phyloP scores from a whole-genome alignment of 1,140 invertebrate genomes.

The Adelges cooleyi region DNA sequence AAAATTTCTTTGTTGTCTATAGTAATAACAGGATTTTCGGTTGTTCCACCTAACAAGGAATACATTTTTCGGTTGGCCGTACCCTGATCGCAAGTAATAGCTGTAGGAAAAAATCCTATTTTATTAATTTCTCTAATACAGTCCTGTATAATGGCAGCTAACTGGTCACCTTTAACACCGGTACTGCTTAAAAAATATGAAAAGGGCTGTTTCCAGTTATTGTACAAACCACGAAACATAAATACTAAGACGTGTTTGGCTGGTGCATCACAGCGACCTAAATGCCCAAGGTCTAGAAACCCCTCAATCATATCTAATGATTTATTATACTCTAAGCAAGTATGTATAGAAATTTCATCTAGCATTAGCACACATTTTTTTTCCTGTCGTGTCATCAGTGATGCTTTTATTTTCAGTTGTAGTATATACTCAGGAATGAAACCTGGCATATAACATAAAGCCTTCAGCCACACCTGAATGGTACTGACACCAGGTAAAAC shows the following conservation, averaged over 20 bases:
- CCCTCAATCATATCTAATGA: slow-evolving; percentile 34
- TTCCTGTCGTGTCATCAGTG: slow-evolving; percentile 32
- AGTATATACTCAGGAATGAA: slow-evolving; percentile 34
- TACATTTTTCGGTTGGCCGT: no score
- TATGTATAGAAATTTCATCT: slow-evolving; percentile 37
- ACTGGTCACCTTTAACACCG: no score
- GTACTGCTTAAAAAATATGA: no score
- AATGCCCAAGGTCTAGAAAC: slow-evolving; percentile 33
- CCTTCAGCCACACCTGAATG: background rate
- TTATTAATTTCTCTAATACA: no score
- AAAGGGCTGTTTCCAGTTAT: no score
- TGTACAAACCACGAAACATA: background rate
- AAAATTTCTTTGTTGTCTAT: no score
- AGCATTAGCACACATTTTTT: slow-evolving; percentile 36
- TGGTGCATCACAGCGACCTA: background rate
- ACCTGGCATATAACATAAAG: slow-evolving; percentile 30
- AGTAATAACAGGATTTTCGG: no score
- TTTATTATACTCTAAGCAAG: slow-evolving; percentile 33
- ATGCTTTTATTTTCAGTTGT: slow-evolving; percentile 31
- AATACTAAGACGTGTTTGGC: background rate
- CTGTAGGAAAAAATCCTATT: no score
- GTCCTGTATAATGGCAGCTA: no score
- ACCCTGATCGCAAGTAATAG: no score
- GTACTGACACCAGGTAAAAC: slow-evolving; percentile 1
- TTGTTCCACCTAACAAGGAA: no score